Conservation (phyloP, 2,113 vertebrate species). For the Picathartes gymnocephalus region DNA sequence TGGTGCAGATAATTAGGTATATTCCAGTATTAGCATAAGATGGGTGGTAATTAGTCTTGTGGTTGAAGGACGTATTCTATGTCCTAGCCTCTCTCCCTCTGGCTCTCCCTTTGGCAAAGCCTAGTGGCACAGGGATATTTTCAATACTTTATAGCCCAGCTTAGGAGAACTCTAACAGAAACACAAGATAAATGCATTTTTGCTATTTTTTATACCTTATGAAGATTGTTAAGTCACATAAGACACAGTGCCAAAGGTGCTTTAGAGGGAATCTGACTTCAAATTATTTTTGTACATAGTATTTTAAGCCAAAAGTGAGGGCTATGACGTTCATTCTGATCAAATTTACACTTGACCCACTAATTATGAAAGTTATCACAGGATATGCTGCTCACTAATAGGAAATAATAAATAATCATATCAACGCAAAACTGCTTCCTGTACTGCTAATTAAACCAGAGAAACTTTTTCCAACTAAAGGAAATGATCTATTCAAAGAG, state of each 20-base stretch:
- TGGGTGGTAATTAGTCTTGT: neutral
- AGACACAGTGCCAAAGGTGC: neutral
- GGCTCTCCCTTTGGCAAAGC: neutral
- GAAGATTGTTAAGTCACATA: neutral
- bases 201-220: neutral
- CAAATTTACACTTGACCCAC: slow-evolving; percentile 9
- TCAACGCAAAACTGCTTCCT: slow-evolving; percentile 62
- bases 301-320: neutral
- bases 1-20: neutral
- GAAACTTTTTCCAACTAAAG: slow-evolving; percentile 35
- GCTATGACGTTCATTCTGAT: neutral
- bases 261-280: neutral
- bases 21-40: neutral
- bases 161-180: neutral
- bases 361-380: slow-evolving; percentile 32
- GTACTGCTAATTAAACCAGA: slow-evolving; percentile 48
- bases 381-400: slow-evolving; percentile 55
- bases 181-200: neutral
- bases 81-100: neutral
- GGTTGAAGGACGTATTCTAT: neutral
- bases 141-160: neutral
- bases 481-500: slow-evolving; percentile 58
- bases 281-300: neutral
- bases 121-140: neutral
- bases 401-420: slow-evolving; percentile 71